Evolutionary conservation across 1,140 invertebrate genomes (phyloP).

Genomic region (Mizuhopecten yessoensis): DNA sequence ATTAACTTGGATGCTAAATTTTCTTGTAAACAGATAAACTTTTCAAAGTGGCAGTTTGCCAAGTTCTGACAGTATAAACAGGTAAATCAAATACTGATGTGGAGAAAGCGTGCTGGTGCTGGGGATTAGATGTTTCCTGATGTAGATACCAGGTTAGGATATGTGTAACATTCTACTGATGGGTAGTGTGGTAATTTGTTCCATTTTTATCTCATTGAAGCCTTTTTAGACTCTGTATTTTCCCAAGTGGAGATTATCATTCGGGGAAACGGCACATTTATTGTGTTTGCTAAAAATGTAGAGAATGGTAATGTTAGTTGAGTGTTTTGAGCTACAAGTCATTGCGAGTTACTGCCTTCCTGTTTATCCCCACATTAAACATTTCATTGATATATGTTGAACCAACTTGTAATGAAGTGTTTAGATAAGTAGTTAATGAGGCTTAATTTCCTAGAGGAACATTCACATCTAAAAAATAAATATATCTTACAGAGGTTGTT

Average conservation of each 20-base stretch:
- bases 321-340: background rate
- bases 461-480: background rate
- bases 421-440: background rate
- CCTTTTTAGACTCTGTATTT: background rate
- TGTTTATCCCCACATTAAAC: background rate
- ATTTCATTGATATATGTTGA: background rate
- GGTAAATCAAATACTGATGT: background rate
- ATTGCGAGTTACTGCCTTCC: background rate
- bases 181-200: background rate
- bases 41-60: background rate
- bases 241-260: background rate
- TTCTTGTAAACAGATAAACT: background rate
- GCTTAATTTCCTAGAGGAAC: background rate
- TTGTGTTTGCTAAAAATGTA: background rate
- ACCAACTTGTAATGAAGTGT: background rate
- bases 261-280: background rate
- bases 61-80: background rate
- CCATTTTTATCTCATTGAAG: constrained; percentile 1
- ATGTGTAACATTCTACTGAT: background rate
- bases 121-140: background rate
- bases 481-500: background rate
- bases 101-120: background rate
- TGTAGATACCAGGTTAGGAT: background rate
- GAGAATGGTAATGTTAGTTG: background rate
- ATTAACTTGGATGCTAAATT: background rate